phyloP scores from a whole-genome alignment of 2,888 invertebrate species.

The Mactromeris polynyma region DNA sequence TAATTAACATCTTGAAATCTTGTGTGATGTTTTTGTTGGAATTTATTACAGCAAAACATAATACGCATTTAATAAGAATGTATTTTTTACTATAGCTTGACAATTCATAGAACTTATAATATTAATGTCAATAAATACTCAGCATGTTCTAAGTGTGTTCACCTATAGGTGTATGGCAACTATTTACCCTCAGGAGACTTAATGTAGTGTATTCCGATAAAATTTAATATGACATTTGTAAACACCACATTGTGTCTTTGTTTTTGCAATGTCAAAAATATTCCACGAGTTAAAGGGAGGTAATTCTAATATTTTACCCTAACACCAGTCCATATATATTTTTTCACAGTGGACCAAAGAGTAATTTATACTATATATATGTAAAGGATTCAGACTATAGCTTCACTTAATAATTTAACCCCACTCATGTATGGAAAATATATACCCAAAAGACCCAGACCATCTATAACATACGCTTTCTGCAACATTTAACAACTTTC shows the following conservation, averaged over 20 bases:
- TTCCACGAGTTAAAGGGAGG: background rate
- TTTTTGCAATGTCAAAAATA: background rate
- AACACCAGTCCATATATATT: background rate
- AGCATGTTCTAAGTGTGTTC: no score
- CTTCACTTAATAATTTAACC: background rate
- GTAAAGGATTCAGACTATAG: background rate
- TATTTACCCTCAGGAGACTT: no score
- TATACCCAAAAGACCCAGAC: background rate
- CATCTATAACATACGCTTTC: background rate
- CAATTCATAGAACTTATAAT: background rate
- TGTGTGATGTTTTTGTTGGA: background rate
- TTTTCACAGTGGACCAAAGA: background rate
- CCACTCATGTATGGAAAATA: background rate
- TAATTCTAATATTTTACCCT: background rate
- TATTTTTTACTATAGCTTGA: background rate
- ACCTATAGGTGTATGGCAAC: no score
- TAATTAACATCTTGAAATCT: background rate
- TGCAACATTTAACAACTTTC: slow-evolving; percentile 8
- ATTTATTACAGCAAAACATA: background rate
- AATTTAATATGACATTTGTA: background rate
- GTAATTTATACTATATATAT: background rate
- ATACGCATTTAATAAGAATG: background rate
- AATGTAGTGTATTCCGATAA: no score
- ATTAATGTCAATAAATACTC: no score
- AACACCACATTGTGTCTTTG: background rate